Evolutionary conservation across 92 coral and sea anemone species (phyloP).

Genomic region (Epizoanthus stellaris): DNA sequence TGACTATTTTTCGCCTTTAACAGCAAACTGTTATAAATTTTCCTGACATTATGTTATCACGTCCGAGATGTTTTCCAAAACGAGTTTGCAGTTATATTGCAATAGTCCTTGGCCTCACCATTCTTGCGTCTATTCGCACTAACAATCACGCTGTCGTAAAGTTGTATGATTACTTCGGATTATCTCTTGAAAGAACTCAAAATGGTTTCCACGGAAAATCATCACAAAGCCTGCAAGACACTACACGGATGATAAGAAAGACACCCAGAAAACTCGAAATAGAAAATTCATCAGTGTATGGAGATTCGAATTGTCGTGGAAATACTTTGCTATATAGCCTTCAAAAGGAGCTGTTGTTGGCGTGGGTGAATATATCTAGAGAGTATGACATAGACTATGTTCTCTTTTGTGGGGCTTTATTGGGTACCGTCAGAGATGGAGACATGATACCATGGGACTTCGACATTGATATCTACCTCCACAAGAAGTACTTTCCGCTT

Average conservation of each 20-base stretch:
- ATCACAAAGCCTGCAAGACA: background rate
- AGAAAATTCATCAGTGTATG: background rate
- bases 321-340: constrained; percentile 12
- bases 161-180: background rate
- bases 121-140: background rate
- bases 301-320: constrained; percentile 19
- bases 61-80: background rate
- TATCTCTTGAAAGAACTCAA: too few species aligned
- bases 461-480: constrained; percentile 22
- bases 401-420: constrained; percentile 11
- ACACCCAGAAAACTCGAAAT: background rate
- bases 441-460: constrained; percentile 37
- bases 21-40: background rate
- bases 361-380: background rate
- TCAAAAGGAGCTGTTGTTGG: constrained; percentile 7
- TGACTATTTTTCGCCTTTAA: background rate
- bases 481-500: constrained; percentile 33
- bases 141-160: background rate
- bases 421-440: constrained; percentile 14
- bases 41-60: background rate
- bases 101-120: background rate
- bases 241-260: background rate
- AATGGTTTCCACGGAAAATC: background rate
- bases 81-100: background rate
- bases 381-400: constrained; percentile 13